These are phyloP conservation scores for Acrocera orbiculus DNA, from an alignment of 2,888 invertebrate species.

Conservation along the genomic window DNA sequence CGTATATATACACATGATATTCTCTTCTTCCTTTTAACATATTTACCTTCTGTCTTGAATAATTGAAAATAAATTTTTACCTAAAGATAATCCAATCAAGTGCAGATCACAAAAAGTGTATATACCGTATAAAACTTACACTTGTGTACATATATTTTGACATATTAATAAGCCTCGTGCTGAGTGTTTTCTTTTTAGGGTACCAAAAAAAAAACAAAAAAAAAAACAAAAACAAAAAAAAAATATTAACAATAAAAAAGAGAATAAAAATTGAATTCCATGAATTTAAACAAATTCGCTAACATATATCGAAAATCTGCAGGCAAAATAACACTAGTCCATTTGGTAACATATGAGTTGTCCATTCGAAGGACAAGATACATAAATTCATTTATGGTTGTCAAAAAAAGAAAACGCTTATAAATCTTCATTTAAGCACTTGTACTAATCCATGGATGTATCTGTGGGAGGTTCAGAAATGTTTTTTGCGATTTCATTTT, in stretches of 20 bases:
- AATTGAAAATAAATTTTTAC: constrained; percentile 6
- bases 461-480: no score
- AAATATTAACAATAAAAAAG: no score
- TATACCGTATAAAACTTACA: neutral
- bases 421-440: constrained; percentile 14
- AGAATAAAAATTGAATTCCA: no score
- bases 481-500: no score
- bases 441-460: constrained; percentile 13
- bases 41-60: constrained; percentile 2
- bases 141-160: constrained; percentile 5
- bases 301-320: no score
- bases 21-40: constrained; percentile 1
- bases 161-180: constrained; percentile 9
- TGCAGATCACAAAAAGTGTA: constrained; percentile 2
- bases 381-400: constrained; percentile 13
- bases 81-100: constrained; percentile 1
- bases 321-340: no score
- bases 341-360: constrained; percentile 10
- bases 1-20: no score
- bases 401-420: constrained; percentile 12
- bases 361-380: constrained; percentile 10
- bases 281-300: constrained; percentile 7
- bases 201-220: no score
- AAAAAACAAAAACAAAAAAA: no score
- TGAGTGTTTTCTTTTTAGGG: constrained; percentile 2